A percentile compares a stretch with the other conserved stretches of the same genome.
phyloP scores from a whole-genome alignment of 2,113 vertebrate genomes.

The Scomber scombrus region DNA sequence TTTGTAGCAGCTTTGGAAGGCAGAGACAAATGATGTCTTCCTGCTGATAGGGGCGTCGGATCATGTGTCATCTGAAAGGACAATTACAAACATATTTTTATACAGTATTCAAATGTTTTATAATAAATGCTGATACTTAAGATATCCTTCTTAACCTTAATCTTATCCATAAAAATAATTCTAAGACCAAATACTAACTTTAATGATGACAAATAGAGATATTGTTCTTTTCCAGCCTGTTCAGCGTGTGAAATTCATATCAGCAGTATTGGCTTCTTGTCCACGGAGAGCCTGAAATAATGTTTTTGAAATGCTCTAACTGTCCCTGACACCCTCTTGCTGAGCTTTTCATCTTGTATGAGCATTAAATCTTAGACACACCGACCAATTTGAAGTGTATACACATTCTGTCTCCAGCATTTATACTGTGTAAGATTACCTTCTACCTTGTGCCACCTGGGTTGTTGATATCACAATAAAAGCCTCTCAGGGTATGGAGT shows the following conservation, averaged over 20 bases:
- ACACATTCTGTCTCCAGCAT: constrained; percentile 29
- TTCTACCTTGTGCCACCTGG: constrained; percentile 50
- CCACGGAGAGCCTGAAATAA: constrained; percentile 19
- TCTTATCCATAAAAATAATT: too few relatives aligned
- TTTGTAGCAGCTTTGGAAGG: too few relatives aligned
- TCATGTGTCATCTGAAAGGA: too few relatives aligned
- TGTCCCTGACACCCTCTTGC: constrained; percentile 28
- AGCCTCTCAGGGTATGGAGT: constrained; percentile 7
- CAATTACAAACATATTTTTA: background rate
- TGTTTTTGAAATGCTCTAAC: constrained; percentile 35
- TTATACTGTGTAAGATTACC: constrained; percentile 29
- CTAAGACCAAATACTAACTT: background rate
- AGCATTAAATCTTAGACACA: constrained; percentile 38
- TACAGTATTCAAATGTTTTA: background rate
- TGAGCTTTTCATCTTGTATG: constrained; percentile 52
- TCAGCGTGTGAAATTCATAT: constrained; percentile 18
- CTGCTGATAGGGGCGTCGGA: too few relatives aligned
- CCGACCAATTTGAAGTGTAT: constrained; percentile 30
- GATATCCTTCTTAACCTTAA: too few relatives aligned
- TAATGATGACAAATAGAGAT: constrained; percentile 10
- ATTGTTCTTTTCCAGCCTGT: constrained; percentile 10
- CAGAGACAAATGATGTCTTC: too few relatives aligned
- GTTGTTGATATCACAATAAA: constrained; percentile 49
- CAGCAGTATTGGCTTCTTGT: constrained; percentile 27
- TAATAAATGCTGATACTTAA: too few relatives aligned